These are phyloP conservation scores for Camelus bactrianus DNA, from an alignment of 2,113 vertebrate species.

Conservation along the genomic window DNA sequence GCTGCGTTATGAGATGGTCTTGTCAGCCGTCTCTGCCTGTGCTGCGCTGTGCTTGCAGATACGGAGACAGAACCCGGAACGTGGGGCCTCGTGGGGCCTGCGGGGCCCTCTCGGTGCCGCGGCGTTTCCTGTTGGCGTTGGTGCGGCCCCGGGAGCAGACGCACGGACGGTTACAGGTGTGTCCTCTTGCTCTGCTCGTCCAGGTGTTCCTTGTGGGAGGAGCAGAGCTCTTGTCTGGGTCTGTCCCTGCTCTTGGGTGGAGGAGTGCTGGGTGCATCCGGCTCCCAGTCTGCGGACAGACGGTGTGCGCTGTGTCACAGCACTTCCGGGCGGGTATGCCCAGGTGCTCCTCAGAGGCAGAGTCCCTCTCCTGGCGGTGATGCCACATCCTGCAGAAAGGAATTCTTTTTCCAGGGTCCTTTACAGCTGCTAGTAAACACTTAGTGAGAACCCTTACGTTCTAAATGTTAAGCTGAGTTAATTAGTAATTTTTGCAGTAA, in stretches of 20 bases:
- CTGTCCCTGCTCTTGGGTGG: neutral
- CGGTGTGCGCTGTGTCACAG: neutral
- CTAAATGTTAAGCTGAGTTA: neutral
- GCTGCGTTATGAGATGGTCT: slow-evolving; percentile 33
- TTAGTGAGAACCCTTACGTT: neutral
- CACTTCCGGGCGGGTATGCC: too few species aligned
- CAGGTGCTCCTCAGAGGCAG: neutral
- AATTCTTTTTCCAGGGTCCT: neutral
- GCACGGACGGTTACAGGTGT: slow-evolving; percentile 42
- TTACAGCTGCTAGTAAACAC: slow-evolving; percentile 4
- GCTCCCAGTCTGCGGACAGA: neutral
- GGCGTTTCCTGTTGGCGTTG: slow-evolving; percentile 76
- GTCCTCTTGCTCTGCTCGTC: slow-evolving; percentile 54
- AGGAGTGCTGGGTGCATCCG: neutral
- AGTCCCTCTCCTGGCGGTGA: neutral
- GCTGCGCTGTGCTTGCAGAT: slow-evolving; percentile 70
- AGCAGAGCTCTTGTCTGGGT: slow-evolving; percentile 42
- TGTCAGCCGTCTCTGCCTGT: slow-evolving; percentile 36
- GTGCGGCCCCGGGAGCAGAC: slow-evolving; percentile 68
- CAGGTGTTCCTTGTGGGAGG: neutral
- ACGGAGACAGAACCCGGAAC: slow-evolving; percentile 69
- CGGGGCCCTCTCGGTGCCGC: neutral
- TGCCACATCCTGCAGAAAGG: neutral
- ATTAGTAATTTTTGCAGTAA: slow-evolving; percentile 52
- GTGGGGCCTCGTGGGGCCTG: too few species aligned